phyloP scores from a whole-genome alignment of 1,140 invertebrate genomes.

The Hirudo medicinalis region DNA sequence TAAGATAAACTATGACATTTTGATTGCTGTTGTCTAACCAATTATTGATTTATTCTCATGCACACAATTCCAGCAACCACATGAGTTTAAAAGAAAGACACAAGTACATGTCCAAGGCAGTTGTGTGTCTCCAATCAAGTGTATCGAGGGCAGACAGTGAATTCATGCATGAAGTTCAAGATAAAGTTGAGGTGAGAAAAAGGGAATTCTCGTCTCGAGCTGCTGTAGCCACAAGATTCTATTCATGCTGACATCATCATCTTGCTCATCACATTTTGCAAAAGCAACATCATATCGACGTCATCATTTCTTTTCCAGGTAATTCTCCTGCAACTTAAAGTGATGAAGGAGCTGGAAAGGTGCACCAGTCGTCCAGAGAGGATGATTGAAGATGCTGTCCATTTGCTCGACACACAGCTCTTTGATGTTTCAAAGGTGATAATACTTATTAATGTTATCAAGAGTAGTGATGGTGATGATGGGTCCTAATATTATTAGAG shows the following conservation, averaged over 20 bases:
- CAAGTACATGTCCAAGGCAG: slow-evolving; percentile 79
- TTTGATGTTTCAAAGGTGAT: slow-evolving; percentile 46
- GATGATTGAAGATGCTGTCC: slow-evolving; percentile 32
- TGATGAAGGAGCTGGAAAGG: slow-evolving; percentile 52
- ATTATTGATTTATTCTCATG: background rate
- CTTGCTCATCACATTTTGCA: background rate
- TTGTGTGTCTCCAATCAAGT: slow-evolving; percentile 81
- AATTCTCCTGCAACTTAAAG: slow-evolving; percentile 58
- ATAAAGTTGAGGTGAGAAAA: slow-evolving; percentile 60
- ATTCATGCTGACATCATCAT: background rate
- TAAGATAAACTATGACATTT: too few relatives aligned
- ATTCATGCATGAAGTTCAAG: slow-evolving; percentile 78
- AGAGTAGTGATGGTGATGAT: background rate
- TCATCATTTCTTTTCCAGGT: slow-evolving; percentile 38
- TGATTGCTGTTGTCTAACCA: background rate
- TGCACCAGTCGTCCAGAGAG: slow-evolving; percentile 25
- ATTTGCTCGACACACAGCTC: slow-evolving; percentile 46
- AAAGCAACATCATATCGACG: background rate
- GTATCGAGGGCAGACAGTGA: slow-evolving; percentile 50
- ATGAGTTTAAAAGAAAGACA: slow-evolving; percentile 53
- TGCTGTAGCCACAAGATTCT: background rate
- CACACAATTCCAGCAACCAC: slow-evolving; percentile 31
- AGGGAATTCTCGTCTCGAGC: slow-evolving; percentile 20
- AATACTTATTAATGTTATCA: too few relatives aligned
- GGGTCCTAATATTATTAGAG: too few relatives aligned